These are phyloP conservation scores for Perodicticus potto DNA, from an alignment of 2,797 vertebrate genomes.

Conservation along the genomic window DNA sequence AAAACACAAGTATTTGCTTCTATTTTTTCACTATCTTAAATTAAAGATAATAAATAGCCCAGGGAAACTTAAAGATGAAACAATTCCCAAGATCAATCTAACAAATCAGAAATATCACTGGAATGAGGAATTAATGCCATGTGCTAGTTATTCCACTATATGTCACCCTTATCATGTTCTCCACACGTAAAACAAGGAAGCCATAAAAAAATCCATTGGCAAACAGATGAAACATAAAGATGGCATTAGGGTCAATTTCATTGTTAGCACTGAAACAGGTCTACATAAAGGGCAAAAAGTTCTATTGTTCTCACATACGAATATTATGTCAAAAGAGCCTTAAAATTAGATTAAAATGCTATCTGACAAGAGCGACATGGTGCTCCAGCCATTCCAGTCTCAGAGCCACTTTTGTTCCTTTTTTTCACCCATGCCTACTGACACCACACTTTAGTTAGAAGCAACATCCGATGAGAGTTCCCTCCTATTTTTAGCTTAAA, in stretches of 20 bases:
- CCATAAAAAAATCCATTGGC: conserved; percentile 30
- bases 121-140: conserved; percentile 51
- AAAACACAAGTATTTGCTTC: conserved; percentile 52
- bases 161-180: conserved; percentile 2
- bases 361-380: conserved; percentile 73
- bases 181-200: conserved; percentile 60
- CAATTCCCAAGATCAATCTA: conserved; percentile 39
- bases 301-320: conserved; percentile 75
- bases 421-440: conserved; percentile 22
- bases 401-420: conserved; percentile 48
- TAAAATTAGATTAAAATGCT: conserved; percentile 70
- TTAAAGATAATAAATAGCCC: conserved; percentile 55
- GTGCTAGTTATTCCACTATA: conserved; percentile 42
- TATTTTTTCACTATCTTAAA: conserved; percentile 9
- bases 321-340: conserved; percentile 63
- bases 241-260: conserved; percentile 32
- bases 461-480: conserved; percentile 49
- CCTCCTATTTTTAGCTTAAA: conserved; percentile 61
- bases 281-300: conserved; percentile 9
- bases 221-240: conserved; percentile 74
- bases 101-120: conserved; percentile 70
- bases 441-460: conserved; percentile 17
- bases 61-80: conserved; percentile 44
- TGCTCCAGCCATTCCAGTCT: conserved; percentile 11
- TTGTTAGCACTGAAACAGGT: conserved; percentile 52